Conservation (phyloP, 2,888 invertebrate species). For the Minunthozetes semirufus region DNA sequence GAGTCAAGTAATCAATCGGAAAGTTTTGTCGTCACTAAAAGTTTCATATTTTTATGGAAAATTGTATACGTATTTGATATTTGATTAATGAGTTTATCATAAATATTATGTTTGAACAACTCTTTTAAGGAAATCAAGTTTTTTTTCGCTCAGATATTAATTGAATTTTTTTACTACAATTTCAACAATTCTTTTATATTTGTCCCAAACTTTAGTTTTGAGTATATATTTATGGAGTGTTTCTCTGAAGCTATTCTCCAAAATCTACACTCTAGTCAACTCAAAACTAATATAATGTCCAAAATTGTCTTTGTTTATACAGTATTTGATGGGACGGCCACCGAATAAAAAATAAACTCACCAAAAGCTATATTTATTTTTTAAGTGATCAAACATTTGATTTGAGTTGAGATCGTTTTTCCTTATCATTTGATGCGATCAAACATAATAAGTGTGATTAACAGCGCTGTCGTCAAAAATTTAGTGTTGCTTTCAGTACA, state of each 20-base stretch:
- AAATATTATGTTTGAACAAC: background rate
- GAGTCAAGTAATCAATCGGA: conserved; percentile 5
- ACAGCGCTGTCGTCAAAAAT: background rate
- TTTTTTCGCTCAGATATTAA: too few species aligned
- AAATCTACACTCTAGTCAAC: too few species aligned
- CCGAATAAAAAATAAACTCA: background rate
- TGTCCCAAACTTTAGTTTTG: too few species aligned
- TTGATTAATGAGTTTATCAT: conserved; percentile 4
- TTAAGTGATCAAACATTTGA: background rate
- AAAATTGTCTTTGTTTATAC: background rate
- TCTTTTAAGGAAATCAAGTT: too few species aligned
- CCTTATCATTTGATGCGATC: background rate
- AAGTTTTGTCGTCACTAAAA: background rate
- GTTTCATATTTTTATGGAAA: conserved; percentile 14
- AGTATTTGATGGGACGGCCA: background rate
- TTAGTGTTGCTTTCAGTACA: too few species aligned
- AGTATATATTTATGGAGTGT: too few species aligned
- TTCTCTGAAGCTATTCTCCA: too few species aligned
- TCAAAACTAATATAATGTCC: background rate
- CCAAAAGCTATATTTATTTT: background rate
- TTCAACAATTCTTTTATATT: too few species aligned
- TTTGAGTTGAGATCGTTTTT: background rate
- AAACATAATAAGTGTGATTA: background rate
- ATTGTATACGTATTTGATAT: background rate
- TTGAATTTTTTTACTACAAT: too few species aligned